Conservation (phyloP, 2,113 vertebrate genomes). For the Halichoeres trimaculatus region DNA sequence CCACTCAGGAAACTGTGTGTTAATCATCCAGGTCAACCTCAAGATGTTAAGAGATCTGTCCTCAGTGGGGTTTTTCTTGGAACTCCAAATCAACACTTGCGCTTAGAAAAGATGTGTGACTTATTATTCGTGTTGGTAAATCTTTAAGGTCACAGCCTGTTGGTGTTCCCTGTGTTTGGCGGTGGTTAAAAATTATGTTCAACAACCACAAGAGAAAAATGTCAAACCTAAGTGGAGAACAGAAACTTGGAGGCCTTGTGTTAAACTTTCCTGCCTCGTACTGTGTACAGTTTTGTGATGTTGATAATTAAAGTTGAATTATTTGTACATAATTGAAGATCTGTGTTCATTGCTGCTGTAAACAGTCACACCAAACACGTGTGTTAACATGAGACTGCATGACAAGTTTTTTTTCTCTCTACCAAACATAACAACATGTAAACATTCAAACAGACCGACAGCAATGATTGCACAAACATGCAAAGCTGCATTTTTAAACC, state of each 20-base stretch:
- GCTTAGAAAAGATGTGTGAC: neutral
- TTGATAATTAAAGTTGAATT: neutral
- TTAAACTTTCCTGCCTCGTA: neutral
- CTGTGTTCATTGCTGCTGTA: slow-evolving; percentile 39
- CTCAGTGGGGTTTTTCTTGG: neutral
- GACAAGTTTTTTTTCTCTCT: neutral
- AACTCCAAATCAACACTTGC: no score
- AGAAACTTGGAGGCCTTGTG: neutral
- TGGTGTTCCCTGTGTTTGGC: neutral
- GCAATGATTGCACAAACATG: no score
- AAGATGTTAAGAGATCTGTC: neutral
- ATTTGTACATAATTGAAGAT: slow-evolving; percentile 3
- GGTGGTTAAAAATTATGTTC: neutral
- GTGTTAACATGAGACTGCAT: neutral
- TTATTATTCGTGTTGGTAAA: neutral
- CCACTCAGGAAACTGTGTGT: slow-evolving; percentile 1
- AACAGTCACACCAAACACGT: slow-evolving; percentile 19
- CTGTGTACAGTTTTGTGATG: neutral
- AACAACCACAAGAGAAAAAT: neutral
- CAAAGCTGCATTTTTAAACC: no score
- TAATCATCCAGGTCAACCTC: neutral
- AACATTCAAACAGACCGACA: no score
- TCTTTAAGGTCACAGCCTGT: neutral
- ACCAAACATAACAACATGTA: neutral
- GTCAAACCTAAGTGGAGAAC: neutral